Evolutionary conservation across 2,888 invertebrate species (phyloP).

Genomic region (Tetranychus piercei): DNA sequence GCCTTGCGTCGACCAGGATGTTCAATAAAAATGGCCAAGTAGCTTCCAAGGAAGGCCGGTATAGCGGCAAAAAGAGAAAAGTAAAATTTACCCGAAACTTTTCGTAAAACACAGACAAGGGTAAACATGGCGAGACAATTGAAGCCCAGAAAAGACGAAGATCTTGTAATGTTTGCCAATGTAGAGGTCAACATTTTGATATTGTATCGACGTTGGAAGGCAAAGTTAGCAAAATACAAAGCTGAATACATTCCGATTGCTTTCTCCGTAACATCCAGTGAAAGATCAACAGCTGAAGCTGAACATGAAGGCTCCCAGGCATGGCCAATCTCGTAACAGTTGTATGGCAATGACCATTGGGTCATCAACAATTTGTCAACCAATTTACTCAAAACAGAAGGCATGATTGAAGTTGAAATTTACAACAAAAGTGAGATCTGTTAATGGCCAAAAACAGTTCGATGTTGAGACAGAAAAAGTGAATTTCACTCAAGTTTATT

Average conservation of each 20-base stretch:
- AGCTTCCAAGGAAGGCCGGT: slow-evolving; percentile 15
- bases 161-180: slow-evolving; percentile 9
- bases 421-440: no score
- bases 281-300: slow-evolving; percentile 17
- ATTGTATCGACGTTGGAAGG: neutral
- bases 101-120: slow-evolving; percentile 11
- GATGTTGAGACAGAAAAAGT: no score
- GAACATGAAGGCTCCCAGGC: slow-evolving; percentile 33
- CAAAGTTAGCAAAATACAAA: slow-evolving; percentile 16
- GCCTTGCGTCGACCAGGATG: slow-evolving; percentile 14
- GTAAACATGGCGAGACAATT: slow-evolving; percentile 14
- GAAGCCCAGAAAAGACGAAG: slow-evolving; percentile 17
- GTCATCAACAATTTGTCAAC: slow-evolving; percentile 31
- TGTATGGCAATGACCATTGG: slow-evolving; percentile 40
- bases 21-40: slow-evolving; percentile 17
- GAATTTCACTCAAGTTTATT: no score
- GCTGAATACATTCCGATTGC: slow-evolving; percentile 20
- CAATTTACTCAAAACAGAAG: slow-evolving; percentile 4
- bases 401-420: neutral
- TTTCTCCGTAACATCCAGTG: slow-evolving; percentile 13
- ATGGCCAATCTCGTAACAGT: slow-evolving; percentile 43
- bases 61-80: slow-evolving; percentile 14
- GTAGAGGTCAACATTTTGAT: neutral
- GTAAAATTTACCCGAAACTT: slow-evolving; percentile 15
- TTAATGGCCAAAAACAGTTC: no score